Conservation (phyloP, 1,140 invertebrate species). For the Tachypleus tridentatus region DNA sequence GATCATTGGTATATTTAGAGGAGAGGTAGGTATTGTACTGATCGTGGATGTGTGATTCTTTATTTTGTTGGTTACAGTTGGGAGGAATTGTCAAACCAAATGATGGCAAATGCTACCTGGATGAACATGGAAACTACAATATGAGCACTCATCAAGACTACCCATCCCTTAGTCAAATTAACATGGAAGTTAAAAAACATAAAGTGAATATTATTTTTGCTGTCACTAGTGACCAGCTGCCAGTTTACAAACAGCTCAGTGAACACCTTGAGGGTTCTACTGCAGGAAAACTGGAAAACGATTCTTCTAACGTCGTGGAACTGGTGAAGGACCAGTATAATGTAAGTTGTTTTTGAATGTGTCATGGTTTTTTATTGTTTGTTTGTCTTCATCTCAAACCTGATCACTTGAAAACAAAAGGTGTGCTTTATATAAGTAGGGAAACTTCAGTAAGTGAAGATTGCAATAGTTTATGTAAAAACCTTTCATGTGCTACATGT, state of each 20-base stretch:
- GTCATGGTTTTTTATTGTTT: too few species aligned
- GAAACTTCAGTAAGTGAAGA: too few species aligned
- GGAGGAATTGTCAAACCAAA: constrained; percentile 90
- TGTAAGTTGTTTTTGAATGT: constrained; percentile 41
- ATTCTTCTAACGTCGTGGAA: constrained; percentile 87
- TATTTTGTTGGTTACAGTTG: constrained; percentile 39
- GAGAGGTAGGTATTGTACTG: too few species aligned
- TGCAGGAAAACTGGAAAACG: constrained; percentile 66
- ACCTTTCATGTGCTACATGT: neutral
- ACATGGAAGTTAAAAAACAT: constrained; percentile 80
- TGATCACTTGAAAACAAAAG: too few species aligned
- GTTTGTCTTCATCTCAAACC: too few species aligned
- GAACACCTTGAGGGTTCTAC: constrained; percentile 63
- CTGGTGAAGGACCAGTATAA: constrained; percentile 79
- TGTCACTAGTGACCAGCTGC: constrained; percentile 75
- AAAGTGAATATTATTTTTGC: constrained; percentile 97
- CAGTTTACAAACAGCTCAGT: constrained; percentile 68
- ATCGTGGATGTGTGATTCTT: too few species aligned
- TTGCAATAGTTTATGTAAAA: too few species aligned
- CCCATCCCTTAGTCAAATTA: constrained; percentile 85
- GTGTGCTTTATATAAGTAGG: too few species aligned
- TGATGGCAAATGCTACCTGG: constrained; percentile 76
- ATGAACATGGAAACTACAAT: constrained; percentile 56
- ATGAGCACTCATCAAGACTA: constrained; percentile 71
- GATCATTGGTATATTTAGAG: too few species aligned